phyloP scores from a whole-genome alignment of 2,113 vertebrate species.

The Pseudopipra pipra region DNA sequence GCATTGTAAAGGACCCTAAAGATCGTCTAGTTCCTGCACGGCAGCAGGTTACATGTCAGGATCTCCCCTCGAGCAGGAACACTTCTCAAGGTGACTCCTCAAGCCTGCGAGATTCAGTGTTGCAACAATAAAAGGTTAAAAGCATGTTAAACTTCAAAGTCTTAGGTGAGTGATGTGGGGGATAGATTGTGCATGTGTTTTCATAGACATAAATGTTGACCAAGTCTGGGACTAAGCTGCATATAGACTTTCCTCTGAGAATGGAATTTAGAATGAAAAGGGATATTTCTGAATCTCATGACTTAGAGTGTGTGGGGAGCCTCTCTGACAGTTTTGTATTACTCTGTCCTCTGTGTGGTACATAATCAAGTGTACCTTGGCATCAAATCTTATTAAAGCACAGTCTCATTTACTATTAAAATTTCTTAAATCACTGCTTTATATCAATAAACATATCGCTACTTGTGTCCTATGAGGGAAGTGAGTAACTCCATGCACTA shows the following conservation, averaged over 20 bases:
- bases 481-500: not conserved
- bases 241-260: not conserved
- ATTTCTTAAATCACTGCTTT: not conserved
- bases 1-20: not conserved
- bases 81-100: not conserved
- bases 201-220: not conserved
- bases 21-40: not conserved
- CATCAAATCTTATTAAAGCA: not conserved
- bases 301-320: not conserved
- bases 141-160: not conserved
- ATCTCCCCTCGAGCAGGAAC: not conserved
- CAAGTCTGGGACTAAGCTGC: accelerated
- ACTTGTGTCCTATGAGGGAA: not conserved
- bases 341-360: not conserved
- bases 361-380: not conserved
- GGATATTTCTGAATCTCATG: not conserved
- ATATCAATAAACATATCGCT: not conserved
- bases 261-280: not conserved
- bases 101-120: not conserved
- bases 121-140: not conserved
- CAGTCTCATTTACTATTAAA: not conserved
- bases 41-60: not conserved
- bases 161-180: not conserved
- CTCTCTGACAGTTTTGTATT: not conserved
- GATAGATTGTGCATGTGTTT: not conserved